Evolutionary conservation across 2,113 vertebrate genomes (phyloP), one percentile per base, ranked within the genome.

Genomic region (Drymodes brunneopygia): DNA sequence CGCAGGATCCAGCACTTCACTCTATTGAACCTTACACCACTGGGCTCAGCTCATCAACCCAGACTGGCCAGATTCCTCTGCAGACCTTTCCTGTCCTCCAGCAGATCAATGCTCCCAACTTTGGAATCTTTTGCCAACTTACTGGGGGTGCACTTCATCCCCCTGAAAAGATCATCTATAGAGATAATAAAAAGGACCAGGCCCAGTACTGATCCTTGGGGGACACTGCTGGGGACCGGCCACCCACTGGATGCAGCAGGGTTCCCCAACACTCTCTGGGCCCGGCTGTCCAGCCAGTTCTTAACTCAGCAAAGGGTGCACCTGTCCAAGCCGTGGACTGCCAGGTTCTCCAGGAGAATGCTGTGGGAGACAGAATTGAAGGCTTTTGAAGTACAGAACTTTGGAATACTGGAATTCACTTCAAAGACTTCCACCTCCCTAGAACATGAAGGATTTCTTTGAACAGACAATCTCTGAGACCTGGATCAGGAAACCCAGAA

Each of bases 251-350:
- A 44, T 51, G 28, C 64, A 69, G 47, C 22, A 47, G 23, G n/a
- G 53, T 53, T 61, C 47, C 56, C 47, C 28, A 70, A 3, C 12
- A 38, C 47, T 61, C 47, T 9, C 47, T 10, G 28, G 23, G 47
- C 10, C 24, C 1, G 0, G 23, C 23, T 23, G 13, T 47, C 15
- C 56, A 61, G 12, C 19, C n/a, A 47, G n/a, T 14, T 54, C 35
- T 54, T 40, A 38, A 25, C 10, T 19, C 56, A 86, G 38, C 4
- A 23, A 61, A 70, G 28, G n/a, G 23, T 45, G 19, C n/a, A 47
- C 10, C 8, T 47, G 10, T 45, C n/a, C 56, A 47, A 69, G 38
- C 27, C 0, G 0, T 20, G 19, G 12, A 18, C 38, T 38, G 28
- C 8, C 56, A 61, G 47, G 24, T 54, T 61, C 56, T 47, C 15